Evolutionary conservation across 2,888 invertebrate species (phyloP).

Genomic region (Heteromyza rotundicornis): DNA sequence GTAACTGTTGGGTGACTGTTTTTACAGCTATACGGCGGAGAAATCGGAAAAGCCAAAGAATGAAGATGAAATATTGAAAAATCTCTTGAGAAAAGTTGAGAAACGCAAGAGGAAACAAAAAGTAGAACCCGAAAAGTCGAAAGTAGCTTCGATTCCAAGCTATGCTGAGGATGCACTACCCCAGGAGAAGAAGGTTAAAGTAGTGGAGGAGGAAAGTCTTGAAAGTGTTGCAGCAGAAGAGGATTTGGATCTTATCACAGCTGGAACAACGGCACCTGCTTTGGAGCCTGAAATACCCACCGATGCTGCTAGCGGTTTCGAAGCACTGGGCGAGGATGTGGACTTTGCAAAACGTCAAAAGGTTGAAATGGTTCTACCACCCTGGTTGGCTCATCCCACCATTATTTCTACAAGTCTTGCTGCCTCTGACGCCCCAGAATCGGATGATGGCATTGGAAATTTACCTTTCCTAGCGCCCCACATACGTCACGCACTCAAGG

Average conservation of each 20-base stretch:
- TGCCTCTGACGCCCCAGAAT: slow-evolving; percentile 54
- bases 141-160: slow-evolving; percentile 11
- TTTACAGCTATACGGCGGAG: slow-evolving; percentile 37
- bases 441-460: slow-evolving; percentile 55
- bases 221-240: slow-evolving; percentile 18
- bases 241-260: slow-evolving; percentile 19
- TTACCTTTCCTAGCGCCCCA: slow-evolving; percentile 67
- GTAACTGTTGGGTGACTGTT: too few species aligned
- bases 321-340: slow-evolving; percentile 71
- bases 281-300: slow-evolving; percentile 13
- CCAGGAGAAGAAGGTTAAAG: background rate
- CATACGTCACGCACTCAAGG: slow-evolving; percentile 69
- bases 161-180: background rate
- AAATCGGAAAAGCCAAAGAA: slow-evolving; percentile 36
- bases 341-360: slow-evolving; percentile 66
- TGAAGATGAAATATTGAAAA: slow-evolving; percentile 68
- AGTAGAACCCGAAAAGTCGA: slow-evolving; percentile 29
- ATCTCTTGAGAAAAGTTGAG: slow-evolving; percentile 69
- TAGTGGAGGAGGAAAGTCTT: background rate
- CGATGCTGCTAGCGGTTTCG: slow-evolving; percentile 34
- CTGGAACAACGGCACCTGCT: background rate
- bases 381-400: slow-evolving; percentile 85
- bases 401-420: slow-evolving; percentile 69
- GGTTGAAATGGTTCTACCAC: slow-evolving; percentile 79
- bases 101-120: slow-evolving; percentile 57